phyloP scores from a whole-genome alignment of 2,888 invertebrate genomes.

The Torymus tubicola region DNA sequence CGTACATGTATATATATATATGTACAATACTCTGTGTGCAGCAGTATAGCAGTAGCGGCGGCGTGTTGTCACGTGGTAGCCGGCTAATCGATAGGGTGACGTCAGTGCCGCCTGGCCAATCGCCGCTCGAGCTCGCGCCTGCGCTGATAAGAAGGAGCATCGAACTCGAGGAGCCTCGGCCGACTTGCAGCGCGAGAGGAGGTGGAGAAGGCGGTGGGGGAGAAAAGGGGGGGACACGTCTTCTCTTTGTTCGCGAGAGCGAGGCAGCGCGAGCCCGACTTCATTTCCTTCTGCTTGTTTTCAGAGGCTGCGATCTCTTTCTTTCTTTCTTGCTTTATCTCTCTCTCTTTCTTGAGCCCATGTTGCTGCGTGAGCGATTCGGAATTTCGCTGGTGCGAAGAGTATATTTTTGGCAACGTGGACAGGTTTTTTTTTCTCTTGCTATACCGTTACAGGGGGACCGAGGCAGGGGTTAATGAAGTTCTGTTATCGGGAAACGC shows the following conservation, averaged over 20 bases:
- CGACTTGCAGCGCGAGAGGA: neutral
- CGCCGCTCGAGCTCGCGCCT: slow-evolving; percentile 55
- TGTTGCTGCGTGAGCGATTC: no score
- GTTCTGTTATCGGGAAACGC: no score
- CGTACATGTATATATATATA: no score
- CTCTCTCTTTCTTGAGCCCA: neutral
- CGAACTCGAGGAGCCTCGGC: slow-evolving; percentile 66
- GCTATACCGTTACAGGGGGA: no score
- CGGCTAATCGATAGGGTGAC: slow-evolving; percentile 65
- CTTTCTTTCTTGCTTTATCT: slow-evolving; percentile 4
- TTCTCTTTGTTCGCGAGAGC: slow-evolving; percentile 61
- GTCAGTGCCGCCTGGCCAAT: slow-evolving; percentile 59
- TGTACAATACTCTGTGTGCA: no score
- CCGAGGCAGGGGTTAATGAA: no score
- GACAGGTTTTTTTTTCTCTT: no score
- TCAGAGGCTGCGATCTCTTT: neutral
- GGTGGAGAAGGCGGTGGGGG: neutral
- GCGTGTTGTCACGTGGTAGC: slow-evolving; percentile 58
- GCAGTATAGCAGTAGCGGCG: no score
- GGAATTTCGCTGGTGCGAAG: no score
- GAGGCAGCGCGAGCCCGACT: neutral
- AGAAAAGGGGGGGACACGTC: slow-evolving; percentile 23
- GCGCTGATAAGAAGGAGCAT: slow-evolving; percentile 71
- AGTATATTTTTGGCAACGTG: no score
- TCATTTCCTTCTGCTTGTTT: slow-evolving; percentile 27